Evolutionary conservation across 2,888 invertebrate genomes (phyloP), one percentile per base, ranked within the genome.

Genomic region (Liposcelis brunnea): DNA sequence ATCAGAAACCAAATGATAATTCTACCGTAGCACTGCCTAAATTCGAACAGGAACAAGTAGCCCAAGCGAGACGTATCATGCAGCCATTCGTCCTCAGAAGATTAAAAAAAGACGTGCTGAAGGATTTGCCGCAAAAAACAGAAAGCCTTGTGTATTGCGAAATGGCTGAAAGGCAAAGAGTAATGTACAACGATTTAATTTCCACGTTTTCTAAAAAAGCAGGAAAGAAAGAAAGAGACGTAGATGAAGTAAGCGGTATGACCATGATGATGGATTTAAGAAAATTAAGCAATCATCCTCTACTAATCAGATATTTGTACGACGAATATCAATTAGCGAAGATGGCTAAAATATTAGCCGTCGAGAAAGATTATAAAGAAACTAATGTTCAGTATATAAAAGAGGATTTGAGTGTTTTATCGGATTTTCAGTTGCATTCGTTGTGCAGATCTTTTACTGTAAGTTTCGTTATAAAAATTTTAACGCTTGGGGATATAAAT

Each of bases 1-100:
- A 15, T 40, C 19, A 40, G 40, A 40, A 40, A 40, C 12, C 12
- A 19, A 21, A 40, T 18, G 43, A 33, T 26, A 19, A 5, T 1
- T 16, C 40, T 15, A 19, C 19, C 16, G 37, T 46, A 34, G 11
- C 18, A 38, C 11, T 6, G 40, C 80, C 82, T 0, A 65, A 77
- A n/a, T 95, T 91, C 63, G 94, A 93, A 59, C 75, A 78, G 58
- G 80, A 85, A 47, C 85, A 91, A 61, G 84, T 97, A 36, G 77
- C 78, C 11, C 86, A 93, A 56, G 95, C 95, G 0, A 94, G 95
- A 60, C 72, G 81, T 43, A 94, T 97, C 52, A 91, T 97, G 84
- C 85, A 84, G 60, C 97, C 97, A 0, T 97, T 97, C 61, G 78
- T 95, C 2, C 68, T 97, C 37, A 69, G 95, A 14, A 69, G 97